These are phyloP conservation scores for Leucophora obtusa DNA, from an alignment of 2,888 invertebrate species.

Conservation along the genomic window DNA sequence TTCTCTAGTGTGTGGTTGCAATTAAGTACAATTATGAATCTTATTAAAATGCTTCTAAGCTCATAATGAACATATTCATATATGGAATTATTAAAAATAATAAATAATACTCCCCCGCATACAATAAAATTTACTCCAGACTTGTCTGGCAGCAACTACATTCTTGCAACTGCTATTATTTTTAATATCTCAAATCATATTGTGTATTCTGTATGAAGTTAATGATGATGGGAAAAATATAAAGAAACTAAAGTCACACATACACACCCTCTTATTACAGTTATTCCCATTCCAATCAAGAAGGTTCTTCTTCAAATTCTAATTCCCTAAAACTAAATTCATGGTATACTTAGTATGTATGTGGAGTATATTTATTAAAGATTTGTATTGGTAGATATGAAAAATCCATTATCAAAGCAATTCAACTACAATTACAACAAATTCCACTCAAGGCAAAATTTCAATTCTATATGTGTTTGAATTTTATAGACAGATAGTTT, in stretches of 20 bases:
- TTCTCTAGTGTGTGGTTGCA: slow-evolving; percentile 52
- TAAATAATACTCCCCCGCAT: slow-evolving; percentile 25
- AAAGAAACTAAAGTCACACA: slow-evolving; percentile 12
- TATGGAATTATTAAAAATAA: slow-evolving; percentile 41
- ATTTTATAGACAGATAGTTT: not conserved
- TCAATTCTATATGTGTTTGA: not conserved
- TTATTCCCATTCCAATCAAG: slow-evolving; percentile 9
- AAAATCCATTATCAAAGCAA: slow-evolving; percentile 35
- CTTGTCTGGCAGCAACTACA: not conserved
- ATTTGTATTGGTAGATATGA: slow-evolving; percentile 28
- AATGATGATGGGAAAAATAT: slow-evolving; percentile 20
- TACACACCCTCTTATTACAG: not conserved
- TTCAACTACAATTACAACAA: slow-evolving; percentile 45
- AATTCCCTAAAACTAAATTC: not conserved
- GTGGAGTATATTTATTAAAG: not conserved
- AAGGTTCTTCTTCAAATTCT: not conserved
- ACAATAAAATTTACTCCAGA: not conserved
- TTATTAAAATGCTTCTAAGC: slow-evolving; percentile 52
- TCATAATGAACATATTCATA: slow-evolving; percentile 40
- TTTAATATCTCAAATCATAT: slow-evolving; percentile 4
- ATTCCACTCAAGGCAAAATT: slow-evolving; percentile 30
- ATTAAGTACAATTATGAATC: slow-evolving; percentile 63
- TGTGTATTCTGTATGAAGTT: slow-evolving; percentile 27
- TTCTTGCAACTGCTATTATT: not conserved
- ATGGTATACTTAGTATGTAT: too few species aligned